phyloP scores from a whole-genome alignment of 2,797 vertebrate species.

The Neosilurus hyrtlii region DNA sequence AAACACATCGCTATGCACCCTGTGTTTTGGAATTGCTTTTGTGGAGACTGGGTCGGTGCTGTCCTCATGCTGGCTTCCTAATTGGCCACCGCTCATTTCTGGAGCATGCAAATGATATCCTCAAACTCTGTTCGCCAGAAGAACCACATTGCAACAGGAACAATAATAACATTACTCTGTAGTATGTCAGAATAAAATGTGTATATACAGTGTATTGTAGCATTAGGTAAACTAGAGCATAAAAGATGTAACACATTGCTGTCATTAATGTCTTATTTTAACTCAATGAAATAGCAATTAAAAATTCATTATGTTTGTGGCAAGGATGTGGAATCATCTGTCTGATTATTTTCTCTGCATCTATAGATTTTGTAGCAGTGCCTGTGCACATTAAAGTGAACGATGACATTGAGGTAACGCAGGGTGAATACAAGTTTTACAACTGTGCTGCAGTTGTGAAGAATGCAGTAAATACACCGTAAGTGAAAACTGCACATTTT shows the following conservation, averaged over 20 bases:
- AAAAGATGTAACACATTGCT: not conserved
- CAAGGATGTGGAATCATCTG: not conserved
- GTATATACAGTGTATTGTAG: not conserved
- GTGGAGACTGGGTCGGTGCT: not conserved
- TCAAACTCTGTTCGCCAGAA: not conserved
- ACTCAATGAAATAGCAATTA: not conserved
- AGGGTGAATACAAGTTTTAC: conserved; percentile 84
- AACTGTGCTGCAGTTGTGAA: conserved; percentile 85
- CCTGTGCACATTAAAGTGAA: conserved; percentile 69
- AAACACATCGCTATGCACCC: not conserved
- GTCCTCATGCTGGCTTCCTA: not conserved
- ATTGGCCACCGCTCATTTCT: not conserved
- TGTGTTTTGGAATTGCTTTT: conserved; percentile 13
- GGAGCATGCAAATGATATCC: not conserved
- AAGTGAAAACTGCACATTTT: conserved; percentile 62
- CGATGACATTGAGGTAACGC: conserved; percentile 73
- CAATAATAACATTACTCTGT: not conserved
- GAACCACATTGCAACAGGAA: not conserved
- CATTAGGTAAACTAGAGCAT: not conserved
- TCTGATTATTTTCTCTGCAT: conserved; percentile 9
- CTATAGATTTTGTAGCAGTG: conserved; percentile 84
- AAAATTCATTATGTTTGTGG: not conserved
- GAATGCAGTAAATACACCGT: conserved; percentile 85
- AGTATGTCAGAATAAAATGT: not conserved
- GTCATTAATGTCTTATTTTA: not conserved